These are phyloP conservation scores for Brachypteracias leptosomus DNA, from an alignment of 2,113 vertebrate species.

Conservation along the genomic window DNA sequence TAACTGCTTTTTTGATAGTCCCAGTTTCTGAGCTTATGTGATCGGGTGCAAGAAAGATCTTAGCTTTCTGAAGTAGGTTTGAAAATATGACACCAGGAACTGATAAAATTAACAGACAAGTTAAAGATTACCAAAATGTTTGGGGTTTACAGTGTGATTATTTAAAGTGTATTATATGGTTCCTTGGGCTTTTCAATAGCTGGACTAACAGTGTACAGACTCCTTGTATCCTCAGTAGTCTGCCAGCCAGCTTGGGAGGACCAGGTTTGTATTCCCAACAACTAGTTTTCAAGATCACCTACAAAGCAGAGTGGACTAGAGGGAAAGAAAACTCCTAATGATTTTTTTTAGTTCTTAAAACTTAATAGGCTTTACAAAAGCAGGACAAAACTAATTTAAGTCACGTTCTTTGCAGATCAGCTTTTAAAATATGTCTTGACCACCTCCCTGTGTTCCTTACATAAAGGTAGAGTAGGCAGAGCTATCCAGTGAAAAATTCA, in stretches of 20 bases:
- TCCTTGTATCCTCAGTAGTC: not conserved
- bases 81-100: not conserved
- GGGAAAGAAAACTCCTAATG: not conserved
- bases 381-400: not conserved
- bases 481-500: not conserved
- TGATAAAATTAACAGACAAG: not conserved
- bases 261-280: not conserved
- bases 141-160: not conserved
- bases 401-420: not conserved
- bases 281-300: not conserved
- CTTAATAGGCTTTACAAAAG: not conserved
- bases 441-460: not conserved
- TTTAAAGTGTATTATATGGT: not conserved
- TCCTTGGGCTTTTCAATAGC: not conserved
- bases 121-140: not conserved
- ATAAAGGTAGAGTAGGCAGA: not conserved
- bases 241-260: not conserved
- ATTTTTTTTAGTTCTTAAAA: not conserved
- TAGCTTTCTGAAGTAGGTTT: not conserved
- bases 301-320: not conserved
- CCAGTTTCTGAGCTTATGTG: accelerated
- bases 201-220: not conserved
- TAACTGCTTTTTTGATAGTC: not conserved
- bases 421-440: not conserved
- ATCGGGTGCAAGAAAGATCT: not conserved